Evolutionary conservation across 2,113 vertebrate species (phyloP), one percentile per base, ranked within the genome.

Genomic region (Xenus cinereus): DNA sequence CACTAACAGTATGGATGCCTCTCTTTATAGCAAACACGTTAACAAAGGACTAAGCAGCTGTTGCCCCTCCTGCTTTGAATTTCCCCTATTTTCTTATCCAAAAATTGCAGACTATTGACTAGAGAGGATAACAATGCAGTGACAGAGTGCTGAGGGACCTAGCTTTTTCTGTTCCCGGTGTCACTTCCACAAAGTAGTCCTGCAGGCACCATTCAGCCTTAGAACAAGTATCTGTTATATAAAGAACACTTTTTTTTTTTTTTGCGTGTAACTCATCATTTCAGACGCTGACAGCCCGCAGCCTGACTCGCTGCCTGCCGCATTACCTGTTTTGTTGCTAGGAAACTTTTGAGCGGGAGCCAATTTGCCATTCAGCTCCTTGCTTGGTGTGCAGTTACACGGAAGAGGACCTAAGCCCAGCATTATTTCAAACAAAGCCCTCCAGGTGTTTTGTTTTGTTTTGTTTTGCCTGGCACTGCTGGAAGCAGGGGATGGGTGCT

Each of bases 241-340:
- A 84, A 96, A 73, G 73, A 92, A 35, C 32, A 20, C 59, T 46
- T 46, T 53, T 53, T 53, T 51, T 28, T 46, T 41, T 88, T 92
- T 96, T 93, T 89, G 53, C 85, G 93, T 89, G 46, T 84, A 94
- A 87, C 50, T 91, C 84, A 82, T 93, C 87, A 92, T 93, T 98
- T 92, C 69, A 96, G 88, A 83, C 84, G 74, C 83, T 77, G 75
- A 84, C 81, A 94, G 62, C 66, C 69, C 16, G 71, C 81, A 94
- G 62, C 66, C 69, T 13, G 71, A 37, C 74, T 68, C 82, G 62
- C 69, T 96, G n/a, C 21, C 84, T 96, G 77, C 91, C 96, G 92
- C 91, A 82, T 93, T 95, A 97, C 48, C 63, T 73, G 53, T 85
- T 90, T n/a, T 93, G 97, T 98, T 98, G 98, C 97, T 97, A 98